phyloP scores from a whole-genome alignment of 2,888 invertebrate genomes.

The Melinopterus prodromus region DNA sequence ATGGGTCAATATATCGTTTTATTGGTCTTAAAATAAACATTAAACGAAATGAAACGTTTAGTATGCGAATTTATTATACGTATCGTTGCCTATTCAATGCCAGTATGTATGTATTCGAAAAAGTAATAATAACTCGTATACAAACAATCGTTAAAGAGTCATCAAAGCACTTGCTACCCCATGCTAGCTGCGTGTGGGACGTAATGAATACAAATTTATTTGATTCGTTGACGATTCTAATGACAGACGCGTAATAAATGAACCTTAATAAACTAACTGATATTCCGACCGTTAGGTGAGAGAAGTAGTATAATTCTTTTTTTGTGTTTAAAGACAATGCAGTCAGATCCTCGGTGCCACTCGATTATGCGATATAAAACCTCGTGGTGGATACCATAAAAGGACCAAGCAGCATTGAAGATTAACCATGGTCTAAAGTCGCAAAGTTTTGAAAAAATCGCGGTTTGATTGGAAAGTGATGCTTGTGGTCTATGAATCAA shows the following conservation, averaged over 20 bases:
- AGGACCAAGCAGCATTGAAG: not conserved
- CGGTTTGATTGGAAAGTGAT: not conserved
- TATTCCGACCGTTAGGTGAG: not conserved
- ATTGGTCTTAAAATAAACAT: not conserved
- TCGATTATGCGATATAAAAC: not conserved
- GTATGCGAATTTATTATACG: not conserved
- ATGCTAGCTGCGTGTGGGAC: not conserved
- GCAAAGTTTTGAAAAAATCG: not conserved
- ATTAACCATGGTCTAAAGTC: not conserved
- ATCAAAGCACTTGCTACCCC: not conserved
- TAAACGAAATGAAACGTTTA: not conserved
- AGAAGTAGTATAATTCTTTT: not conserved
- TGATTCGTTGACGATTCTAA: not conserved
- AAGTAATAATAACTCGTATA: not conserved
- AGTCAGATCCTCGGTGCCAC: too few relatives aligned
- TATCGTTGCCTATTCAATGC: not conserved
- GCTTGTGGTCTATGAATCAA: not conserved
- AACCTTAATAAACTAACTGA: not conserved
- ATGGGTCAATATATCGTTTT: not conserved
- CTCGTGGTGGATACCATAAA: not conserved
- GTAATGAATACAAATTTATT: not conserved
- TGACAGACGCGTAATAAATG: not conserved
- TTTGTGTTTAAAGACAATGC: not conserved
- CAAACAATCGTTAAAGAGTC: not conserved
- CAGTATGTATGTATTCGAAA: not conserved